phyloP scores from a whole-genome alignment of 2,888 invertebrate genomes.

The Trichogramma dendrolimi region DNA sequence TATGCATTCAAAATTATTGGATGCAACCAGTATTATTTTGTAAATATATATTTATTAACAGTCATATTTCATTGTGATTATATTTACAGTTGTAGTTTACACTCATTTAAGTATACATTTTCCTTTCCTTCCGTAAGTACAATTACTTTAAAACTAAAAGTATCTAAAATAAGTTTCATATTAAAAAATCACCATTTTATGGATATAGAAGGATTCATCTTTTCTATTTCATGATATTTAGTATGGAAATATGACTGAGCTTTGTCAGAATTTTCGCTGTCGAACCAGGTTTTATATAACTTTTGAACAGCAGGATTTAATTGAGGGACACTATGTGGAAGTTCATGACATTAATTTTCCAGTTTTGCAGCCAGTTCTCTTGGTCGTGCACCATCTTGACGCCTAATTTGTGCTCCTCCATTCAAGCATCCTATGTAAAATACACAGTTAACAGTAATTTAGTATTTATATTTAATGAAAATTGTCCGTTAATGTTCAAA shows the following conservation, averaged over 20 bases:
- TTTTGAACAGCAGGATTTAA: slow-evolving; percentile 57
- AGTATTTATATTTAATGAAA: slow-evolving; percentile 23
- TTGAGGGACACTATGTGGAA: slow-evolving; percentile 62
- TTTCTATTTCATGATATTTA: slow-evolving; percentile 80
- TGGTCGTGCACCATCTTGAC: slow-evolving; percentile 60
- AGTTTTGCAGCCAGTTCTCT: slow-evolving; percentile 67
- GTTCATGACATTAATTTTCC: slow-evolving; percentile 63
- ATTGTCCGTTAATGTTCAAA: neutral
- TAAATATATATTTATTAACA: too few species aligned
- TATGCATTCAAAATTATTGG: too few species aligned
- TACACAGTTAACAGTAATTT: slow-evolving; percentile 56
- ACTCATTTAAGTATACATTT: too few species aligned
- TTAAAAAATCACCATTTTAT: too few species aligned
- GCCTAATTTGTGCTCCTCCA: slow-evolving; percentile 90
- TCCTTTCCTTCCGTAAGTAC: too few species aligned
- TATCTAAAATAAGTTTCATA: too few species aligned
- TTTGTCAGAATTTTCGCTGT: too few species aligned
- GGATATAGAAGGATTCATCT: too few species aligned
- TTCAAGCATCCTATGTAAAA: slow-evolving; percentile 95
- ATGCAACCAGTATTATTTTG: too few species aligned
- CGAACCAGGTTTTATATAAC: slow-evolving; percentile 73
- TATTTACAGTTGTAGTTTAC: too few species aligned
- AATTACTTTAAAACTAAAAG: too few species aligned
- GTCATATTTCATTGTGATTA: too few species aligned
- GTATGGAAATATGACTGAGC: slow-evolving; percentile 71